Evolutionary conservation across 30 jellyfish, hydroid and myxozoan genomes (phyloP), one percentile per base, ranked within the genome.

Genomic region (Cassiopea andromeda): DNA sequence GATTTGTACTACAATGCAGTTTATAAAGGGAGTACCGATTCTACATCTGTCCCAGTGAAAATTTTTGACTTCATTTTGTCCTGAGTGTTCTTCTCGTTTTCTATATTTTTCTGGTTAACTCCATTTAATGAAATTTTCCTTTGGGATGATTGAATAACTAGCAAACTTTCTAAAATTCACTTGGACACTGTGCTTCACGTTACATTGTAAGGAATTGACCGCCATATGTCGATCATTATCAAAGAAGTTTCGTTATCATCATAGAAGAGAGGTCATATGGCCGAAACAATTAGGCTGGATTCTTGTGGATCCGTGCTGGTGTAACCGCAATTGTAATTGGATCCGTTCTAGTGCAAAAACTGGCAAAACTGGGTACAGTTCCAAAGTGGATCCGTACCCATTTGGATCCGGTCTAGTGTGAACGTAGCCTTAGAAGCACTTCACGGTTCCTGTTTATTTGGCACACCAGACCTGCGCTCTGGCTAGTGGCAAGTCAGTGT

Each of bases 11-110:
- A 73, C 54, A 61, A 15, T 46, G 2, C 91, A 1, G 50, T 69
- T 57, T 81, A 1, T 85, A 1, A 44, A 0, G 60, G 70, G 27
- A 74, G 18, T 47, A 61, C 83, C n/a, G 61, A 27, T 74, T 74
- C 83, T 46, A 15, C 83, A 27, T 76, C 85, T 10, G 85, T 76
- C 84, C 85, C 61, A 1, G 72, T 12, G 82, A 82, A 82, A 61
- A 38, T 54, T 14, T 47, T 7, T 72, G 81, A 72, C 18, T 72
- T 72, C 44, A 38, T 43, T 76, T 76, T 18, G 44, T 13, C 19
- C 14, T 13, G 43, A 61, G 73, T 61, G 73, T 27, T 61, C 73
- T 61, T 61, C 19, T 61, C 73, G 43, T 61, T 61, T 61, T 61
- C 73, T 61, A 27, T 4, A 4, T 13, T 17, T 17, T 2, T 61